Evolutionary conservation across 35 echinoderm and acorn worm species (phyloP), one percentile per base, ranked within the genome.

Genomic region (Ophiothrix spiculata): DNA sequence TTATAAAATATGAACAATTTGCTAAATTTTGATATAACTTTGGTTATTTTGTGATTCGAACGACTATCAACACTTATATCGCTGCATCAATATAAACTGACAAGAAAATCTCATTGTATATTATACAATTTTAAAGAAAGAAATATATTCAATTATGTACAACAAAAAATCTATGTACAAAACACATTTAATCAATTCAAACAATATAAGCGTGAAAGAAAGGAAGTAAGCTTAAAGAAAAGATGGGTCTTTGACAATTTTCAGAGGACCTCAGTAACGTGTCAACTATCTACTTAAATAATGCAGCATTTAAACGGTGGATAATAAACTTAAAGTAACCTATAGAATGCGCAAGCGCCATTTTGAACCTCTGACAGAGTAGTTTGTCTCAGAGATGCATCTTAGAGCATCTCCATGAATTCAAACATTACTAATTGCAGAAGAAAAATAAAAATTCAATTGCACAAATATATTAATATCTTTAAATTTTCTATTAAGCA

Each of bases 291-390:
- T 69, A 69, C 60, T 69, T 69, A 15, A 15, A 69, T 15, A 69
- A 69, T 69, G 60, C 60, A 69, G 60, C 60, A 69, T 69, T 69
- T 69, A 15, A 69, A 69, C 60, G 60, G 60, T 69, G 29, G 4
- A 69, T 69, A 25, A 15, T 69, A 69, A 69, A 69, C 4, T 69
- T 69, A n/a, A 54, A 8, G 17, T n/a, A 15, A 25, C 60, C 60
- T 12, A 25, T 25, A 10, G 23, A 69, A 10, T 25, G 19, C 1
- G 25, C 10, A 69, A 28, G 60, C 23, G 60, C 60, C 4, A 69
- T 69, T n/a, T n/a, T n/a, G n/a, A 69, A 15, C 25, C 3, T 25
- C 6, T 69, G 8, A 15, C 6, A 10, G 60, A 69, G 29, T 25
- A 25, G 60, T 25, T 49, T 1, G 60, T 28, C 29, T 69, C 60